phyloP scores from a whole-genome alignment of 2,797 vertebrate species.

The Melanitta fusca region DNA sequence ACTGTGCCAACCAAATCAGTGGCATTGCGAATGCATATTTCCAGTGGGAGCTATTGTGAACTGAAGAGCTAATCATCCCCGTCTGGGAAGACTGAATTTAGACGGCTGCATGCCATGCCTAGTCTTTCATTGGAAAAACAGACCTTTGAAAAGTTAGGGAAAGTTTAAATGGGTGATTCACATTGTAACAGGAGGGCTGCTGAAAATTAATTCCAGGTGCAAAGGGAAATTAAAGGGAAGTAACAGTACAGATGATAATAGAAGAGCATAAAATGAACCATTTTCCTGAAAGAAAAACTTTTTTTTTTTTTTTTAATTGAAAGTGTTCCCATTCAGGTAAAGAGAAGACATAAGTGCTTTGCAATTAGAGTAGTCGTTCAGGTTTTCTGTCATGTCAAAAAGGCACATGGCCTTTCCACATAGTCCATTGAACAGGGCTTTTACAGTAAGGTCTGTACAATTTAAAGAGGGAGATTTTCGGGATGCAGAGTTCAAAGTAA shows the following conservation, averaged over 20 bases:
- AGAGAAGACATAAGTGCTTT: not conserved
- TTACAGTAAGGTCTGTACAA: not conserved
- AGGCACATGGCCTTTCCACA: not conserved
- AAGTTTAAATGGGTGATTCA: conserved; percentile 52
- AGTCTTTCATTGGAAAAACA: conserved; percentile 12
- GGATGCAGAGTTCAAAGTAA: not conserved
- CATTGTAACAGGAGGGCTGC: not conserved
- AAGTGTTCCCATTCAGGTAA: not conserved
- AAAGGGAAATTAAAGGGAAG: conserved; percentile 49
- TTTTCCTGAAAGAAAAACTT: conserved; percentile 45
- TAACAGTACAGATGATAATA: conserved; percentile 30
- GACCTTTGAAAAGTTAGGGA: not conserved
- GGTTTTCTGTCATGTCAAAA: conserved; percentile 1
- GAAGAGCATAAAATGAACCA: conserved; percentile 11
- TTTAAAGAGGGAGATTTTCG: not conserved
- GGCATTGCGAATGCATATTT: not conserved
- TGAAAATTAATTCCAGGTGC: conserved; percentile 62
- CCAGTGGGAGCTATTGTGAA: conserved; percentile 41
- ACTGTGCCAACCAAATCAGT: not conserved
- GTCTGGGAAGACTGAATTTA: not conserved
- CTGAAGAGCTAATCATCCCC: not conserved
- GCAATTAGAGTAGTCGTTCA: not conserved
- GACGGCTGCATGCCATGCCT: not conserved
- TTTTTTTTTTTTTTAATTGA: conserved; percentile 5
- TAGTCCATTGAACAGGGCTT: not conserved